These are phyloP conservation scores for Pseudochirops cupreus DNA, from an alignment of 2,797 vertebrate species.

Conservation along the genomic window DNA sequence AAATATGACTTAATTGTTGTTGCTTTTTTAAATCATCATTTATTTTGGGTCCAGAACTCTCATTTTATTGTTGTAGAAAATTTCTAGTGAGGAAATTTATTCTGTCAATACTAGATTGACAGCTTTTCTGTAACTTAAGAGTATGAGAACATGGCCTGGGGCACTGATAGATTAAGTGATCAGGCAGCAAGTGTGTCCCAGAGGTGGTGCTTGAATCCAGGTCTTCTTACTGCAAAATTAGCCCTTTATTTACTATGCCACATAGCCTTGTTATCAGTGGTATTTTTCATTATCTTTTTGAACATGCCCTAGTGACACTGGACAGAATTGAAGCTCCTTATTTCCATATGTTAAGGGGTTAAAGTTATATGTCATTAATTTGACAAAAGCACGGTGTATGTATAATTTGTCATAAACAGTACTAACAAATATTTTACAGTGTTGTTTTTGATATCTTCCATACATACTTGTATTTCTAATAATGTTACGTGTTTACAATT, in stretches of 20 bases:
- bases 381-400: not conserved
- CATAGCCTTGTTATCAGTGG: not conserved
- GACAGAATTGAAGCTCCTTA: not conserved
- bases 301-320: not conserved
- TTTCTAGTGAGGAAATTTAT: conserved; percentile 2
- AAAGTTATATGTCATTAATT: not conserved
- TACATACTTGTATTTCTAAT: not conserved
- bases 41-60: not conserved
- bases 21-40: not conserved
- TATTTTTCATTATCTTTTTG: not conserved
- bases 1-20: not conserved
- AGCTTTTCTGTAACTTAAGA: not conserved
- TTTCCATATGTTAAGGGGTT: not conserved
- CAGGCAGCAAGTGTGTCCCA: not conserved
- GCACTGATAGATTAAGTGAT: not conserved
- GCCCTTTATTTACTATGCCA: not conserved
- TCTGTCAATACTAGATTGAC: conserved; percentile 4
- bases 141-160: not conserved
- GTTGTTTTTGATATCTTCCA: not conserved
- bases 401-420: not conserved
- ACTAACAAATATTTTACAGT: not conserved
- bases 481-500: not conserved
- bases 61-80: not conserved
- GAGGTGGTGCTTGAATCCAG: not conserved
- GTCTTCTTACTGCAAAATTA: not conserved